Base-by-base conservation (phyloP, 1,140 invertebrate genomes). In the Aphidius ervi region DNA sequence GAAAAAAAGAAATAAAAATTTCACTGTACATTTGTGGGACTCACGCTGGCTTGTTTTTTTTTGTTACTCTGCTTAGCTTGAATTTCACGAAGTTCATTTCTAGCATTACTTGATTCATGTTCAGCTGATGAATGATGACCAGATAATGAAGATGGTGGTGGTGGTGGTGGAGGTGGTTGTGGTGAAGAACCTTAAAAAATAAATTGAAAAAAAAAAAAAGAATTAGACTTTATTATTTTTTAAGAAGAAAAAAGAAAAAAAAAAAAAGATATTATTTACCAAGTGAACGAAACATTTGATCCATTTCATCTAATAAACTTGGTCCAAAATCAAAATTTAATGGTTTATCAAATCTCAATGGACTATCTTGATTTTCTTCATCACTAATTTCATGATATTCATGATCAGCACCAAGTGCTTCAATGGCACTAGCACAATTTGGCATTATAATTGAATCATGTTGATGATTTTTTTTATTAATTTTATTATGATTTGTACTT, bases 301-400 rank as follows among this genome's bases (percentile, higher is more conserved):
- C 94, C 85, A 98, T 95, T 80, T 98, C 95, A 71, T 96, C 95
- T 70, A 97, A 82, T 43, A 98, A 80, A 63, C 94, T 97, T 7
- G 94, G 91, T 9, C 94, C 94, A 70, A 97, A 90, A 79, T 98
- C 95, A 63, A 93, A 88, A 52, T 88, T 86, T 5, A 82, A 58
- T 1, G 76, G 70, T 61, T 80, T 79, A 45, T 80, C 78, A 45
- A 79, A 79, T 66, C 74, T 75, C 31, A 79, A 54, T 0, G 77
- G 76, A 63, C 76, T 79, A 6, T 80, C 77, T 52, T 80, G 77
- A 63, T 82, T 88, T 67, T 94, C 92, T 65, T 94, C 92, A 72
- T 95, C 93, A 41, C 90, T 93, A 49, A 96, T 96, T 77, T 95
- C 92, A 73, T 95, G 92, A 74, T 96, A 96, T 68, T 95, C 93